Conservation (phyloP, 2,888 invertebrate species). For the Eupithecia subfuscata region DNA sequence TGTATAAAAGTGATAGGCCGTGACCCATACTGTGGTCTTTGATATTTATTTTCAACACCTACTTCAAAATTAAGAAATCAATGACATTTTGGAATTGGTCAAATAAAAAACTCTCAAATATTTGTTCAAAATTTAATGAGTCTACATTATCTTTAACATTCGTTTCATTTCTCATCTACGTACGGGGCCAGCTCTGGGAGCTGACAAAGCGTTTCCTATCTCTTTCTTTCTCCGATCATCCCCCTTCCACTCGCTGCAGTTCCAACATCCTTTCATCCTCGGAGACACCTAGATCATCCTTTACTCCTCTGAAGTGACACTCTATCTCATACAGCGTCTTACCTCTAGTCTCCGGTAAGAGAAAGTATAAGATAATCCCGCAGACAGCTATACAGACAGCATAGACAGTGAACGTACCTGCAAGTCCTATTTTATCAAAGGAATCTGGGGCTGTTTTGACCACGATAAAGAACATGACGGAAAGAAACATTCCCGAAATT, state of each 20-base stretch:
- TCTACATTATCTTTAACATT: conserved; percentile 21
- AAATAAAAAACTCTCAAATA: conserved; percentile 5
- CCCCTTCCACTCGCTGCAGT: conserved; percentile 68
- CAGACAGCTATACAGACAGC: conserved; percentile 82
- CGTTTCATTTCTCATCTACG: conserved; percentile 46
- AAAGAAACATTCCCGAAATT: conserved; percentile 85
- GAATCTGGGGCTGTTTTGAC: conserved; percentile 86
- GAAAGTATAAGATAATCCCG: conserved; percentile 81
- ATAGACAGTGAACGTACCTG: conserved; percentile 85
- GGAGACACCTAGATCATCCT: conserved; percentile 45
- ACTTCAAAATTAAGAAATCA: neutral
- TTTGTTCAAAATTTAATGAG: neutral
- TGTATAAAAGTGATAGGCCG: conserved; percentile 38
- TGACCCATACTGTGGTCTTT: conserved; percentile 43
- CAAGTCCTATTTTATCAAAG: conserved; percentile 79
- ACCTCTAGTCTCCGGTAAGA: conserved; percentile 88
- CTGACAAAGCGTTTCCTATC: conserved; percentile 64
- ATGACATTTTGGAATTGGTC: neutral
- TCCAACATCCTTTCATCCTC: conserved; percentile 74
- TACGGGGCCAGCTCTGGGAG: conserved; percentile 56
- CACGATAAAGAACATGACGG: conserved; percentile 86
- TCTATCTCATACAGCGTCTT: conserved; percentile 88
- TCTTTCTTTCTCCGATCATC: conserved; percentile 56
- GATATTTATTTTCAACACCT: conserved; percentile 1
- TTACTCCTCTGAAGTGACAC: conserved; percentile 76